Evolutionary conservation across 2,113 vertebrate species (phyloP).

Genomic region (Sardina pilchardus): DNA sequence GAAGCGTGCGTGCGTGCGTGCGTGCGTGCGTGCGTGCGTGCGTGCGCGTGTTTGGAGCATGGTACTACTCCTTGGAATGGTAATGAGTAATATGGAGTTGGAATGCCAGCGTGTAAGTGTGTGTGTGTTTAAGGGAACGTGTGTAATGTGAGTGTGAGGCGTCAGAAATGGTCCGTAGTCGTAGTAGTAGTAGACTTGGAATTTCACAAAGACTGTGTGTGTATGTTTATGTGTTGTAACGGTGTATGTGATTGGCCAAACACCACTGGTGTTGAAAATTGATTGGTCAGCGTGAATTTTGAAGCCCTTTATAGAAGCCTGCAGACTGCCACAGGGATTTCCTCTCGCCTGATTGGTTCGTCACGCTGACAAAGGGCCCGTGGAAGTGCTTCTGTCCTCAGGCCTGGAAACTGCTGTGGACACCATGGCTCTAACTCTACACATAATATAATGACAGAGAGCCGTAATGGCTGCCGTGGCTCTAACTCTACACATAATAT

Average conservation of each 20-base stretch:
- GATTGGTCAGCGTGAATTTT: background rate
- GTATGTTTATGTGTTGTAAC: background rate
- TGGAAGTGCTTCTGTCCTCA: background rate
- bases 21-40: background rate
- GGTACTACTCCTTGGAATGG: background rate
- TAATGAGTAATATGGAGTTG: background rate
- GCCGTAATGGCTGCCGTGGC: too few species aligned
- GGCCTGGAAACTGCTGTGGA: background rate
- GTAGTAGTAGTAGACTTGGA: background rate
- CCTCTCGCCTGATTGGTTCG: background rate
- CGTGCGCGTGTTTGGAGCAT: background rate
- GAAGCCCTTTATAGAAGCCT: background rate
- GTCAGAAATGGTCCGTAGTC: background rate
- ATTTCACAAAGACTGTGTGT: background rate
- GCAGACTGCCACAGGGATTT: background rate
- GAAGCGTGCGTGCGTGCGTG: background rate
- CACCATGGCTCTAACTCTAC: background rate
- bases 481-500: too few species aligned
- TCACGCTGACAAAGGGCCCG: background rate
- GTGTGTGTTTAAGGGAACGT: background rate
- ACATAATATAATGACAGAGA: background rate
- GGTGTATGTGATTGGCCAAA: background rate
- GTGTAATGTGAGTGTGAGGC: background rate
- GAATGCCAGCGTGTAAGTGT: background rate
- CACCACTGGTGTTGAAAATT: background rate